Evolutionary conservation across 1,140 invertebrate genomes (phyloP), one percentile per base, ranked within the genome.

Genomic region (Dreissena polymorpha): DNA sequence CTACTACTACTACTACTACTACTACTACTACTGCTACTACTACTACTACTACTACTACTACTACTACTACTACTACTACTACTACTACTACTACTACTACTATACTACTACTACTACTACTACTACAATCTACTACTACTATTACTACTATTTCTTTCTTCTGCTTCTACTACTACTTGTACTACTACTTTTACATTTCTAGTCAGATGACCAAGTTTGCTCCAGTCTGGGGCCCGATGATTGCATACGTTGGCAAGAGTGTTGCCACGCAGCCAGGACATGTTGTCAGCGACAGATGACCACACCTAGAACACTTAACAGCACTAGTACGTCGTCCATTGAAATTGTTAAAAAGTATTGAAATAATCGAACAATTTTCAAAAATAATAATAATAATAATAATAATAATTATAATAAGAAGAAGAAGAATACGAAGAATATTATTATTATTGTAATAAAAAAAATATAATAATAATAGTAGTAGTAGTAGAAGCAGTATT

Each of bases 211-310:
- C 25, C 57, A 69, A 49, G 68, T 80, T 2, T 80, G 78, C 27
- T n/a, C 70, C 10, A 80, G 78, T 21, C 55, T 80, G 10, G 78
- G 25, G n/a, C 27, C n/a, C 14, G 7, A 23, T n/a, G 70, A 72
- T 12, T 80, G 78, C 50, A 25, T 5, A n/a, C 49, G 70, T 6
- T 80, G 78, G 78, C 57, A 64, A 27, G 55, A 72, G 13, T 80
- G 78, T 72, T 80, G 78, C 25, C 23, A 49, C 16, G 68, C 67
- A 18, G 78, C 78, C 0, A 57, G 64, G 18, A 18, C 49, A 10
- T 80, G 78, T 64, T 80, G 78, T 25, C 25, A 49, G 13, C 21
- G 53, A 16, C 78, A 80, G 29, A 14, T 10, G 10, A 23, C n/a
- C 6, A 6, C 10, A 25, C 7, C 67, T 18, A n/a, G 25, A 25